A percentile compares a stretch with the other conserved stretches of the same genome.
Conservation (phyloP, 2,797 vertebrate genomes). For the Melopsittacus undulatus region DNA sequence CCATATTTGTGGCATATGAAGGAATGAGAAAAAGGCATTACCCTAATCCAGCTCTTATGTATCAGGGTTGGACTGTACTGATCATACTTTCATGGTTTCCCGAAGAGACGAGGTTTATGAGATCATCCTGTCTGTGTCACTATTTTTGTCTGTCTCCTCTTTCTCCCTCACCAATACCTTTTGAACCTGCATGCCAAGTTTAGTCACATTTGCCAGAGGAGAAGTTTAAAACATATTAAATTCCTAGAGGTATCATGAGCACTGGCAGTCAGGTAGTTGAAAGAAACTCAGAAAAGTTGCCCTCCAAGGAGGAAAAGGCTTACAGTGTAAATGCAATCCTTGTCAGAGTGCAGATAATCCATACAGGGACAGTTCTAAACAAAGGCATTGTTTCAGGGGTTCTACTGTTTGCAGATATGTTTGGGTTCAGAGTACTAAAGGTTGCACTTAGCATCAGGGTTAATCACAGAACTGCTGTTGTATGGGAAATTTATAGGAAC, state of each 20-base stretch:
- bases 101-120: background rate
- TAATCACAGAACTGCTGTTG: background rate
- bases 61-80: background rate
- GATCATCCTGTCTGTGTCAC: background rate
- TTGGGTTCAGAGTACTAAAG: background rate
- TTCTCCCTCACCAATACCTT: background rate
- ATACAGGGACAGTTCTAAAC: background rate
- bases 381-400: background rate
- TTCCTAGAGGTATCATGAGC: background rate
- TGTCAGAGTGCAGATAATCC: background rate
- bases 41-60: background rate
- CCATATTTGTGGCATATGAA: background rate
- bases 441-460: background rate
- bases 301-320: background rate
- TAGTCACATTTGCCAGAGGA: background rate
- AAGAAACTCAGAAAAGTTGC: background rate
- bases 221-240: background rate
- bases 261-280: background rate
- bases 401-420: background rate
- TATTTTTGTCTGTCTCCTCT: background rate
- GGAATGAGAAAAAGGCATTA: background rate
- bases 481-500: background rate
- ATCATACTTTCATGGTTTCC: background rate
- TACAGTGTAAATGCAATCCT: background rate
- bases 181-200: background rate